Evolutionary conservation across 2,888 invertebrate species (phyloP).

Genomic region (Drosophila stalkeri): DNA sequence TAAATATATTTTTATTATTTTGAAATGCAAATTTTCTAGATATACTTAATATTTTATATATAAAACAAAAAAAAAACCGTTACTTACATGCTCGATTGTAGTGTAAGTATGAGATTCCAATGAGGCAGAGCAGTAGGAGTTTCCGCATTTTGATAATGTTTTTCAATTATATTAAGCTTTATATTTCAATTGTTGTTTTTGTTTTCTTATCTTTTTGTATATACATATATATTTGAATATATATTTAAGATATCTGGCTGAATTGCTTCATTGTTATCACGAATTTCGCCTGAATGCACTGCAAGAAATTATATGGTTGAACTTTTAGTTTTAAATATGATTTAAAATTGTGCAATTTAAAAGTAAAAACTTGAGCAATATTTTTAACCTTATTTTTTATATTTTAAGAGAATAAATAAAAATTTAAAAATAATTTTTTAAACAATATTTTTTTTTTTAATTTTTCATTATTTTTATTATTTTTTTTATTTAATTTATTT

Average conservation of each 20-base stretch:
- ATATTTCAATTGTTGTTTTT: conserved; percentile 1
- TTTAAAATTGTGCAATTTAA: neutral
- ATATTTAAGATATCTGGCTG: conserved; percentile 10
- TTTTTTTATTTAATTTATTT: neutral
- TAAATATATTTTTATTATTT: neutral
- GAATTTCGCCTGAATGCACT: conserved; percentile 36
- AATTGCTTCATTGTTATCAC: conserved; percentile 34
- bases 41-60: neutral
- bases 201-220: conserved; percentile 7
- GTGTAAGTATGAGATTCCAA: conserved; percentile 39
- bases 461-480: neutral
- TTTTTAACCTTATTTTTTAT: neutral
- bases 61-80: neutral
- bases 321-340: neutral
- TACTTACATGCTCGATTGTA: conserved; percentile 47
- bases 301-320: conserved; percentile 40
- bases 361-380: neutral
- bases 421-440: neutral
- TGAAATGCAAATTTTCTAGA: neutral
- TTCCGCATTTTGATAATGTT: conserved; percentile 38
- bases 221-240: conserved; percentile 1
- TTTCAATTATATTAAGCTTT: conserved; percentile 10
- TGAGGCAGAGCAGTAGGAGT: conserved; percentile 31
- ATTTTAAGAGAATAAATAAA: neutral
- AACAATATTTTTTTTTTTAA: neutral